Base-by-base conservation (phyloP, 2,113 vertebrate genomes). In the Poeciliopsis retropinna region DNA sequence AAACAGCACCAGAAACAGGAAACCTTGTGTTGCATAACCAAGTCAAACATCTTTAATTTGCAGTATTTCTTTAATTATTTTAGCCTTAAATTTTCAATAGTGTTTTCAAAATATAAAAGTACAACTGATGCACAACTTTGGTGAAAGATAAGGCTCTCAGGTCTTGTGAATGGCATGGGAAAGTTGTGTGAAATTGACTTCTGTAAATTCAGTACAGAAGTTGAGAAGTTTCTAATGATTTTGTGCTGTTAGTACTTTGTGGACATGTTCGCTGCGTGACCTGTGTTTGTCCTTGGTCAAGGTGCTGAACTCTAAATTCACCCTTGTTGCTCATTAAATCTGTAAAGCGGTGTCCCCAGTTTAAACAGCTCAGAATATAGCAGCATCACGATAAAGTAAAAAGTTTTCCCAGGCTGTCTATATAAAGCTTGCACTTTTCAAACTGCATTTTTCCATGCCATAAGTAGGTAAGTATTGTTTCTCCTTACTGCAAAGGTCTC, bases 1-100 rank as follows among this genome's bases (percentile, higher is more conserved):
- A 89, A 92, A 88, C 80, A 89, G 79, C 67, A 83, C 73, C 64
- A 84, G 73, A 76, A 88, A 83, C 77, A 60, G 81, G 39, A 72
- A 79, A 81, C 71, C 75, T 66, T 29, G 67, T 68, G 78, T 91
- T 90, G 74, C 60, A 1, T 87, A 90, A 91, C 78, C 69, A 76
- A 84, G 81, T 84, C 64, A 75, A 87, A 90, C 78, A 86, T 85
- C 27, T 72, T 17, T 60, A 41, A 70, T 81, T 82, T 82, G 75
- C 68, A 79, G 37, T 75, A 79, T 88, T 86, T 76, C 71, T n/a
- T 78, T 77, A 0, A 31, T 72, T 67, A 65, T 68, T 64, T 65
- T 31, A 72, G 19, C 61, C 25, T 70, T 15, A 12, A 6, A 70
- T 78, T 82, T 83, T 80, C 54, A 60, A 65, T 69, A 79, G 29